phyloP scores from a whole-genome alignment of 2,113 vertebrate genomes.

The Sclerurus mexicanus region DNA sequence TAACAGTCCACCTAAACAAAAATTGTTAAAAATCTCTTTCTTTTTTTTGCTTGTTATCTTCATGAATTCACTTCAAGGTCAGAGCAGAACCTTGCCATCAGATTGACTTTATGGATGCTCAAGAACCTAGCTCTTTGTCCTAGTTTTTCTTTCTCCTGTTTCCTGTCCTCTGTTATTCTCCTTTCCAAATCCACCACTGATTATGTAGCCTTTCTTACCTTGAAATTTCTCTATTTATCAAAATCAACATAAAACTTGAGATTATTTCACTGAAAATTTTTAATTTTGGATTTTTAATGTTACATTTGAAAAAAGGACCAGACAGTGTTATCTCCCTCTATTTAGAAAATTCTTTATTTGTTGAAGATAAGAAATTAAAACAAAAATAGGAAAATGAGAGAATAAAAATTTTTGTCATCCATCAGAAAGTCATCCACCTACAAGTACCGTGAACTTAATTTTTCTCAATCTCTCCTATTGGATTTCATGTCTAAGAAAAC shows the following conservation, averaged over 20 bases:
- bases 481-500: background rate
- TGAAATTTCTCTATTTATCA: background rate
- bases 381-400: too few species aligned
- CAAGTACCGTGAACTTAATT: background rate
- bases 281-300: background rate
- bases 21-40: accelerated
- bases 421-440: background rate
- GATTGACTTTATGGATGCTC: background rate
- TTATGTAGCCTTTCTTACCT: background rate
- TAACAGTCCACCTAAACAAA: background rate
- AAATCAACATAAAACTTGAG: background rate
- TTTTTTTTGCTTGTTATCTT: background rate
- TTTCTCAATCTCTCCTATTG: background rate
- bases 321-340: accelerated
- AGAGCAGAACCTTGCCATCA: background rate
- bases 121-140: background rate
- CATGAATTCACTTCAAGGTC: background rate
- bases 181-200: background rate
- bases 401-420: background rate
- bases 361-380: background rate
- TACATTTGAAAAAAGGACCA: background rate
- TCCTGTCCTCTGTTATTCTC: background rate
- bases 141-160: background rate
- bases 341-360: background rate
- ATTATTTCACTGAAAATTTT: background rate